Conservation (phyloP, 2,113 vertebrate genomes). For the Rhizomys pruinosus region DNA sequence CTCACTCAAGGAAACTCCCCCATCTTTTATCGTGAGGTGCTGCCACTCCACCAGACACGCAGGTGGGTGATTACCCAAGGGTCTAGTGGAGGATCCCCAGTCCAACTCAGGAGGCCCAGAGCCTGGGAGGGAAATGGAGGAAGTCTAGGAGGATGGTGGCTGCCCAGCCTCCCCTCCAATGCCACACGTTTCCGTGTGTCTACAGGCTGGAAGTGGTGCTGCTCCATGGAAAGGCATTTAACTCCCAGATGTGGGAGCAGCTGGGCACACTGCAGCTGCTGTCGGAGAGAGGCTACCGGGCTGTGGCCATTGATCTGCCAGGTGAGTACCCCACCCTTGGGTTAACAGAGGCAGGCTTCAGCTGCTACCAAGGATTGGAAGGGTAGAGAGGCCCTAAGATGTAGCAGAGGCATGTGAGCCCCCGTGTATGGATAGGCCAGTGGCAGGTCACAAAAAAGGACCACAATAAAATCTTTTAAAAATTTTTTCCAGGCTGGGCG, state of each 20-base stretch:
- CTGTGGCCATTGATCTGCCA: slow-evolving; percentile 94
- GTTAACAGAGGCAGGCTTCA: not conserved
- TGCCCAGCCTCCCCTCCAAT: not conserved
- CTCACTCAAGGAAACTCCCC: slow-evolving; percentile 88
- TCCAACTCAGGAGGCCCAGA: not conserved
- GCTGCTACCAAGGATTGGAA: not conserved
- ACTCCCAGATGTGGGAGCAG: slow-evolving; percentile 94
- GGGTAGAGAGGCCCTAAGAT: not conserved
- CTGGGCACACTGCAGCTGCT: slow-evolving; percentile 94
- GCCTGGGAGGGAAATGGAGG: slow-evolving; percentile 24
- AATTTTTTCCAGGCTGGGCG: too few species aligned
- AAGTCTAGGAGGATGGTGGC: not conserved
- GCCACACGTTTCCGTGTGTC: not conserved
- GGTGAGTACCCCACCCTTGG: slow-evolving; percentile 85
- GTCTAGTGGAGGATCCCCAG: not conserved
- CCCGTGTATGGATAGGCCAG: not conserved
- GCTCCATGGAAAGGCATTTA: slow-evolving; percentile 96
- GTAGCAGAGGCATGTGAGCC: not conserved
- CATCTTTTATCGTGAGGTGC: slow-evolving; percentile 93
- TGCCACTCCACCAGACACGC: slow-evolving; percentile 82
- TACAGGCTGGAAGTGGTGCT: slow-evolving; percentile 92
- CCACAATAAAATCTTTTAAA: not conserved
- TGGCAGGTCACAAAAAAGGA: not conserved
- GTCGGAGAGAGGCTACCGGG: slow-evolving; percentile 91
- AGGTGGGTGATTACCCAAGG: slow-evolving; percentile 85